Percentiles rank a stretch among this genome's conserved stretches.
Conservation (phyloP, 2,888 invertebrate species). For the Maniola hyperantus region DNA sequence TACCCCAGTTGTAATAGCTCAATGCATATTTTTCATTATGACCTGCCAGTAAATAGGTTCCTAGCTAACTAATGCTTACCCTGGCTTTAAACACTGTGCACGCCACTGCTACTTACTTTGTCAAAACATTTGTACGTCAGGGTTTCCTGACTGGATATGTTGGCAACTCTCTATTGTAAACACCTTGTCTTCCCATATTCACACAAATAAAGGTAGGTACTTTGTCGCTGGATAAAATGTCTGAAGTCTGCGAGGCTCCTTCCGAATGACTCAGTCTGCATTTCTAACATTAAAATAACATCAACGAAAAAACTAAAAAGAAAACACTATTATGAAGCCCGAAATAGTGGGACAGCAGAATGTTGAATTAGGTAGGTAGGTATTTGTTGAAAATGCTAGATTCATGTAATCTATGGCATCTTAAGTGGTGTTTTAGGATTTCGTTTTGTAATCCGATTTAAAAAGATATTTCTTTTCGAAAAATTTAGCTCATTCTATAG, state of each 20-base stretch:
- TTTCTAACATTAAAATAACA: constrained; percentile 35
- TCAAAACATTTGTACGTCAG: no score
- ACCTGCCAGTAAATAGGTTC: no score
- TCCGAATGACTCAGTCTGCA: constrained; percentile 48
- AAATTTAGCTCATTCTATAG: background rate
- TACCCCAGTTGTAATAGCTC: no score
- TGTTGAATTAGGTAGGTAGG: constrained; percentile 45
- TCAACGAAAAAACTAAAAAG: constrained; percentile 21
- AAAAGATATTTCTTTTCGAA: background rate
- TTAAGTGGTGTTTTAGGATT: constrained; percentile 52
- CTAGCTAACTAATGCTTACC: no score
- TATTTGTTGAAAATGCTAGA: constrained; percentile 37
- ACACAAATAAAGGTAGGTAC: no score
- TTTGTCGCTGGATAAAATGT: background rate
- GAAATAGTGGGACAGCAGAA: constrained; percentile 40
- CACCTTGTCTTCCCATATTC: no score
- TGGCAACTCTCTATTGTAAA: no score
- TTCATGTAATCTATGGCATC: constrained; percentile 51
- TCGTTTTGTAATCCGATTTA: background rate
- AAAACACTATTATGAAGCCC: constrained; percentile 23
- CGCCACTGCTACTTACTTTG: no score
- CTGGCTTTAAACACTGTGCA: no score
- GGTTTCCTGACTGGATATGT: no score
- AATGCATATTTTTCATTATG: no score
- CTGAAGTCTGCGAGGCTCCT: constrained; percentile 49